phyloP scores from a whole-genome alignment of 2,888 invertebrate species.

The Helicoverpa assulta region DNA sequence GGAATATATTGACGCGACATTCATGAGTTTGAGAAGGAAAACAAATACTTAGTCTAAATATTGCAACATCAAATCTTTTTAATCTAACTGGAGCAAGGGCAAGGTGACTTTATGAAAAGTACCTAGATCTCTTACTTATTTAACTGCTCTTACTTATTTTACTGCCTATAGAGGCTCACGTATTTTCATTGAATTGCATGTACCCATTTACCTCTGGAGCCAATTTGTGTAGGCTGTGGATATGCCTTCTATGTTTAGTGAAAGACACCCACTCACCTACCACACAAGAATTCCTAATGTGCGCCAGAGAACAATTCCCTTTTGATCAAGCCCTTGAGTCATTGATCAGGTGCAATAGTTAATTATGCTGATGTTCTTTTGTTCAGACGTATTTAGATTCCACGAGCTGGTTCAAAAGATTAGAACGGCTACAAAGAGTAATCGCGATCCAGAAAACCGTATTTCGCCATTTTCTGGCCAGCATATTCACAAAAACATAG shows the following conservation, averaged over 20 bases:
- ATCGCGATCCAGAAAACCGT: background rate
- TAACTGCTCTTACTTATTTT: background rate
- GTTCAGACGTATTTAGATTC: background rate
- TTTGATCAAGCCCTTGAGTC: conserved; percentile 30
- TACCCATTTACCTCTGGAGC: background rate
- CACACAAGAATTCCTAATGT: conserved; percentile 11
- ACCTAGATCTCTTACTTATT: background rate
- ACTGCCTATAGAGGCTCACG: background rate
- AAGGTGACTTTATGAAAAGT: background rate
- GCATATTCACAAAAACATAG: conserved; percentile 22
- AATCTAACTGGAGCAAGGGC: conserved; percentile 32
- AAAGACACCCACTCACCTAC: conserved; percentile 33
- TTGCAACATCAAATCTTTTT: conserved; percentile 18
- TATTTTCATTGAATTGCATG: background rate
- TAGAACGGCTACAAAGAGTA: background rate
- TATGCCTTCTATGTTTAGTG: conserved; percentile 5
- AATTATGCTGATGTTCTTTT: conserved; percentile 13
- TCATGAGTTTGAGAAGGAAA: conserved; percentile 20
- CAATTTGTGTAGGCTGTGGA: background rate
- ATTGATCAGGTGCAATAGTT: conserved; percentile 21
- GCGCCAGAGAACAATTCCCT: conserved; percentile 36
- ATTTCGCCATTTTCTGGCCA: conserved; percentile 11
- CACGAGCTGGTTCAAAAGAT: background rate
- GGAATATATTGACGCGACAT: conserved; percentile 21
- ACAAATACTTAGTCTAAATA: conserved; percentile 24